These are phyloP conservation scores for Andrena fulva DNA, from an alignment of 2,888 invertebrate genomes.

Conservation along the genomic window DNA sequence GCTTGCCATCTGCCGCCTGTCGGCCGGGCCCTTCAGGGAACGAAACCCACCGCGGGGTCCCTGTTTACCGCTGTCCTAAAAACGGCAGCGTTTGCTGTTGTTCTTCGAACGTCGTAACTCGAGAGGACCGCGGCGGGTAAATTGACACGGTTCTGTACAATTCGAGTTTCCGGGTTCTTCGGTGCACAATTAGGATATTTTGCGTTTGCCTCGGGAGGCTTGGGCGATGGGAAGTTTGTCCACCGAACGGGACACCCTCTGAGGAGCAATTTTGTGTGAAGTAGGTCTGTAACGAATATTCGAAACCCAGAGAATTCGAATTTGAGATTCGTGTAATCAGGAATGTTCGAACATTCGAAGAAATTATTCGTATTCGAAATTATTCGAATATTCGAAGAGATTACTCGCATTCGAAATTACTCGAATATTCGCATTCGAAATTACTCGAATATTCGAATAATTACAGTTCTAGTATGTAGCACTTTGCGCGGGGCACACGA, in stretches of 20 bases:
- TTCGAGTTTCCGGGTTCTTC: constrained; percentile 51
- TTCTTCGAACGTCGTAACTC: constrained; percentile 53
- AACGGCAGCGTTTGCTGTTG: constrained; percentile 48
- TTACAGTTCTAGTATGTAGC: no score
- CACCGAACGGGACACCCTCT: not conserved
- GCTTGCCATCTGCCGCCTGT: constrained; percentile 75
- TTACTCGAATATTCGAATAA: no score
- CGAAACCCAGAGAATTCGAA: no score
- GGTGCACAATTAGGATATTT: not conserved
- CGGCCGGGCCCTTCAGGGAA: constrained; percentile 55
- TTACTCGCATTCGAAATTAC: no score
- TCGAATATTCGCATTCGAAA: no score
- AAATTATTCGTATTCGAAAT: no score
- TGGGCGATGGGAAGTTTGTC: not conserved
- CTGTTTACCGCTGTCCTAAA: constrained; percentile 50
- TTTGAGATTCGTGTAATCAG: no score
- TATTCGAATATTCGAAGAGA: no score
- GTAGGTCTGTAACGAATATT: not conserved
- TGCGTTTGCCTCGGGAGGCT: not conserved
- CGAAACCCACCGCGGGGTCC: constrained; percentile 49
- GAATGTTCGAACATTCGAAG: no score
- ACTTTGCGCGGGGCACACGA: no score
- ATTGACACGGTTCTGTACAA: constrained; percentile 42
- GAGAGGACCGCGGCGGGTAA: constrained; percentile 40
- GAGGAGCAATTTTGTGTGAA: not conserved